These are phyloP conservation scores for Melanostoma mellinum DNA, from an alignment of 2,888 invertebrate species.

Conservation along the genomic window DNA sequence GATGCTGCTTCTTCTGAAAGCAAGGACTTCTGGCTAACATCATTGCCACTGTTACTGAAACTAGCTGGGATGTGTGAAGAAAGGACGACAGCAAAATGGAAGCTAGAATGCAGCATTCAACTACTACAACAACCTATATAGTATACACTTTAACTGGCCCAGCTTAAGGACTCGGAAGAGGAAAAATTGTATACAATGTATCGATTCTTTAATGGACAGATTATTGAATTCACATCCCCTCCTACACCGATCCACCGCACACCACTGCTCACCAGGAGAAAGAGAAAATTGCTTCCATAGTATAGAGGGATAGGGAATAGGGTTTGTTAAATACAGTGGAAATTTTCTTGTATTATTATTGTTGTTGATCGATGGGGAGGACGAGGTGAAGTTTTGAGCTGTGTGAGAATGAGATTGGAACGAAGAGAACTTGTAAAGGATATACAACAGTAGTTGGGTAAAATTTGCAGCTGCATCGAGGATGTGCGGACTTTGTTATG, in stretches of 20 bases:
- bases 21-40: conserved; percentile 23
- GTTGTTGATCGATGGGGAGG: conserved; percentile 57
- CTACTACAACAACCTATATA: conserved; percentile 2
- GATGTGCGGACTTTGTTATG: conserved; percentile 46
- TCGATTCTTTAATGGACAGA: conserved; percentile 70
- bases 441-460: conserved; percentile 14
- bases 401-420: background rate
- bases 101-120: conserved; percentile 52
- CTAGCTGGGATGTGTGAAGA: conserved; percentile 4
- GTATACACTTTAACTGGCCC: conserved; percentile 9
- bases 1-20: conserved; percentile 1
- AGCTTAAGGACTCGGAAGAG: conserved; percentile 36
- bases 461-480: conserved; percentile 49
- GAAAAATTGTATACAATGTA: conserved; percentile 41
- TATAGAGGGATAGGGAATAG: background rate
- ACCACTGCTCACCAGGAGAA: conserved; percentile 1
- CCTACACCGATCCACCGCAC: conserved; percentile 1
- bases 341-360: conserved; percentile 65
- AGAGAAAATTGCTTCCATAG: conserved; percentile 8
- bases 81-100: conserved; percentile 29
- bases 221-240: conserved; percentile 63
- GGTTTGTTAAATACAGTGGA: conserved; percentile 68
- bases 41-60: conserved; percentile 20
- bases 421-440: conserved; percentile 25
- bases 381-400: background rate